Evolutionary conservation across 1,140 invertebrate species (phyloP).

Genomic region (Nasonia vitripennis): DNA sequence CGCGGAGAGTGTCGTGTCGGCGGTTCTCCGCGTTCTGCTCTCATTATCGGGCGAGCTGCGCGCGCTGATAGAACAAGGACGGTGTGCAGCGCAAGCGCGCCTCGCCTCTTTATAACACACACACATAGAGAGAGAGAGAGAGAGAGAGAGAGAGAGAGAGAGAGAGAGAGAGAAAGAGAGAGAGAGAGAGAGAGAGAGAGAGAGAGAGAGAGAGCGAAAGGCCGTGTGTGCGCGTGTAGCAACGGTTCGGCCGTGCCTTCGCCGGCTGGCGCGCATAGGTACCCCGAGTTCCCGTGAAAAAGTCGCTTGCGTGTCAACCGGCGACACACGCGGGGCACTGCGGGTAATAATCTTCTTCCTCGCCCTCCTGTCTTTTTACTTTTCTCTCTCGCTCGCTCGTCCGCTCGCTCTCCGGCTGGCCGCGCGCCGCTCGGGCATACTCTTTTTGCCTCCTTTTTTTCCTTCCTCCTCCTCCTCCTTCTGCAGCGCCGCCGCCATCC

Average conservation of each 20-base stretch:
- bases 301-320: slow-evolving; percentile 67
- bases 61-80: slow-evolving; percentile 53
- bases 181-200: too few relatives aligned
- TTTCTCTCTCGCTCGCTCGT: not conserved
- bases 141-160: too few relatives aligned
- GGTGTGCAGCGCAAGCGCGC: slow-evolving; percentile 58
- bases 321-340: slow-evolving; percentile 60
- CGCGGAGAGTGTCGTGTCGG: not conserved
- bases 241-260: not conserved
- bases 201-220: too few relatives aligned
- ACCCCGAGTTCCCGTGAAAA: slow-evolving; percentile 62
- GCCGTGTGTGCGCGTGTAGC: not conserved
- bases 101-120: slow-evolving; percentile 41
- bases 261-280: not conserved
- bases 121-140: too few relatives aligned
- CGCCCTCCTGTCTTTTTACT: slow-evolving; percentile 10
- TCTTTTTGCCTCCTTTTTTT: not conserved
- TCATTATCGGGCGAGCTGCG: slow-evolving; percentile 59
- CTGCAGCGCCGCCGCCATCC: not conserved
- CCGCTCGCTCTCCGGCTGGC: not conserved
- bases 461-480: slow-evolving; percentile 4
- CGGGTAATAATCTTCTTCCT: slow-evolving; percentile 66
- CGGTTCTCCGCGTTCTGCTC: slow-evolving; percentile 55
- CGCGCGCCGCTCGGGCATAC: not conserved
- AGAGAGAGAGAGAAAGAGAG: too few relatives aligned